Base-by-base conservation (phyloP, 2,797 vertebrate genomes). In the Arctocebus calabarensis region DNA sequence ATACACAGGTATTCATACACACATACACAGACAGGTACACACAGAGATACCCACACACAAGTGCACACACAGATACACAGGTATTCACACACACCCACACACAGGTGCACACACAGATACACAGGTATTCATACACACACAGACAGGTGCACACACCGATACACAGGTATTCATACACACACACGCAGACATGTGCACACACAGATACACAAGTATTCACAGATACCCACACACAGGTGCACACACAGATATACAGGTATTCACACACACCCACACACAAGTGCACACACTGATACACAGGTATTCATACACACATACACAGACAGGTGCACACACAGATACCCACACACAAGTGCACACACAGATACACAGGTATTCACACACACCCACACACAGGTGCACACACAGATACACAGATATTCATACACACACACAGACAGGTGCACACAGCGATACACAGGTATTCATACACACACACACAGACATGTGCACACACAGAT, bases 191-290 rank as follows among this genome's bases (percentile, higher is more conserved):
- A 14, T 10, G 25, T 20, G 74, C 9, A 6, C 9, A 22, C 45
- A 32, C 32, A 43, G 43, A 43, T 43, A 43, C 43, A 43, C 43
- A 43, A n/a, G n/a, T 43, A 43, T n/a, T n/a, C n/a, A n/a, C 7
- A 12, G 13, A 12, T 16, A 48, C 0, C 0, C 7, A 12, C 23
- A 14, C 9, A 3, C 12, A 6, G 9, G 3, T 2, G 2, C n/a
- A 25, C 6, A 13, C 11, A 5, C 4, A 3, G 1, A 9, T 10
- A 2, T 22, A 5, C 16, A 2, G 7, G 3, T 4, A 6, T 45
- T 11, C 2, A 77, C 48, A 86, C 34, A 62, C 2, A 7, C 57
- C 43, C 43, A 10, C 59, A 34, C 8, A 45, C 45, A 45, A 11
- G 45, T 45, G 9, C 45, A 45, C 25, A 57, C 0, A 0, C 5